phyloP scores from a whole-genome alignment of 2,888 invertebrate genomes.

The Eupeodes luniger region DNA sequence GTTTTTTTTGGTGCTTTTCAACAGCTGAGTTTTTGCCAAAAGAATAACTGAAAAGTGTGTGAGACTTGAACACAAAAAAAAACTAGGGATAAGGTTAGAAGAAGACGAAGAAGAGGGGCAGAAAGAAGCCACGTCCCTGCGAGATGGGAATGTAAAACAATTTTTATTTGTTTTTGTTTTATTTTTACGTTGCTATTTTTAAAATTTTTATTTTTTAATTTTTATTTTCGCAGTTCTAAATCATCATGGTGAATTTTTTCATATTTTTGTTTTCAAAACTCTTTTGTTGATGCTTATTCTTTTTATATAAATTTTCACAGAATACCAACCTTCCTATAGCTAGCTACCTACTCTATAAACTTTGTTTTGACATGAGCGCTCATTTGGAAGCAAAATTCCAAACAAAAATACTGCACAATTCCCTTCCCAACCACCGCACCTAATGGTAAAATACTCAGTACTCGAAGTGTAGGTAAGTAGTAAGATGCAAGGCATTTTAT shows the following conservation, averaged over 20 bases:
- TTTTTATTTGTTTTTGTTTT: slow-evolving; percentile 27
- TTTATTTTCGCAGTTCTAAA: slow-evolving; percentile 59
- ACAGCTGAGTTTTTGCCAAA: slow-evolving; percentile 49
- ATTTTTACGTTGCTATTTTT: background rate
- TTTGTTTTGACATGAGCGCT: slow-evolving; percentile 71
- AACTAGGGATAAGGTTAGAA: background rate
- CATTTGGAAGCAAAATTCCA: slow-evolving; percentile 64
- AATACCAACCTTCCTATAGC: background rate
- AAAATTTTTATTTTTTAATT: slow-evolving; percentile 20
- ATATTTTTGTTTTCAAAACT: slow-evolving; percentile 44
- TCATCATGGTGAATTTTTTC: slow-evolving; percentile 47
- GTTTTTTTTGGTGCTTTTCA: slow-evolving; percentile 37
- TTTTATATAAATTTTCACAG: slow-evolving; percentile 34
- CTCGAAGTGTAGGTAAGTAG: background rate
- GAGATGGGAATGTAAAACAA: slow-evolving; percentile 39
- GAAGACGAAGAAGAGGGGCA: no score
- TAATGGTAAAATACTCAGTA: background rate
- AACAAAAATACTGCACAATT: slow-evolving; percentile 52
- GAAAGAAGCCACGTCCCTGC: background rate
- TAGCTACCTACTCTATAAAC: background rate
- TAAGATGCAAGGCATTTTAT: slow-evolving; percentile 10
- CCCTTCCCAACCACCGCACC: slow-evolving; percentile 14
- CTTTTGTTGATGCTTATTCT: slow-evolving; percentile 47
- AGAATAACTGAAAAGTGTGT: slow-evolving; percentile 39
- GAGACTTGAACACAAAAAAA: background rate